A percentile compares a stretch with the other conserved stretches of the same genome.
Evolutionary conservation across 2,113 vertebrate genomes (phyloP).

Genomic region (Cryptotis parvus): DNA sequence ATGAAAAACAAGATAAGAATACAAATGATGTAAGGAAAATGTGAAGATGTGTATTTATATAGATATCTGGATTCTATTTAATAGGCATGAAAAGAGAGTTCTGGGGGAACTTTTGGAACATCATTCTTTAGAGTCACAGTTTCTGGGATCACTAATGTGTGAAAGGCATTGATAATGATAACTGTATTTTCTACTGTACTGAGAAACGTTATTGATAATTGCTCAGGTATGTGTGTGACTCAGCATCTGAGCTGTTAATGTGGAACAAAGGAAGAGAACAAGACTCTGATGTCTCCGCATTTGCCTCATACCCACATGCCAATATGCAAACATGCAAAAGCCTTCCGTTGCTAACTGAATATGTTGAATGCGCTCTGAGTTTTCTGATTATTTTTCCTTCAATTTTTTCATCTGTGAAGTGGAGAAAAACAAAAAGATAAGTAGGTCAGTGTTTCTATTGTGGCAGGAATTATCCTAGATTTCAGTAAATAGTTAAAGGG

Average conservation of each 20-base stretch:
- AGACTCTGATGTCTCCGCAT: neutral
- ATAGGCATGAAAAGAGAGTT: neutral
- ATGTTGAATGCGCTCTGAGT: neutral
- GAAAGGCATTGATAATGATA: neutral
- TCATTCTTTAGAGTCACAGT: neutral
- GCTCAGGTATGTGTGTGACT: neutral
- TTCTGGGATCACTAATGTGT: neutral
- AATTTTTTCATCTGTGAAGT: neutral
- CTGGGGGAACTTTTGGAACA: neutral
- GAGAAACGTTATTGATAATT: neutral
- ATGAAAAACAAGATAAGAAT: conserved; percentile 90
- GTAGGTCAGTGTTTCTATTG: neutral
- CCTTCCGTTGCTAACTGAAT: neutral
- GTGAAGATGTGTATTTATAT: neutral
- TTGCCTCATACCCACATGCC: neutral
- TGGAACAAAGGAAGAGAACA: neutral
- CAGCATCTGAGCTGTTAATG: neutral
- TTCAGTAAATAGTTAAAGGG: neutral
- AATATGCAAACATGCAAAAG: neutral
- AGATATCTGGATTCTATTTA: neutral
- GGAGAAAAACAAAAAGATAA: neutral
- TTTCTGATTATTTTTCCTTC: neutral
- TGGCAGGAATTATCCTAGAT: neutral
- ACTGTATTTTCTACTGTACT: neutral
- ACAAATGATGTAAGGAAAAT: conserved; percentile 88